Evolutionary conservation across 2,888 invertebrate species (phyloP), one percentile per base, ranked within the genome.

Genomic region (Caenorhabditis wallacei): DNA sequence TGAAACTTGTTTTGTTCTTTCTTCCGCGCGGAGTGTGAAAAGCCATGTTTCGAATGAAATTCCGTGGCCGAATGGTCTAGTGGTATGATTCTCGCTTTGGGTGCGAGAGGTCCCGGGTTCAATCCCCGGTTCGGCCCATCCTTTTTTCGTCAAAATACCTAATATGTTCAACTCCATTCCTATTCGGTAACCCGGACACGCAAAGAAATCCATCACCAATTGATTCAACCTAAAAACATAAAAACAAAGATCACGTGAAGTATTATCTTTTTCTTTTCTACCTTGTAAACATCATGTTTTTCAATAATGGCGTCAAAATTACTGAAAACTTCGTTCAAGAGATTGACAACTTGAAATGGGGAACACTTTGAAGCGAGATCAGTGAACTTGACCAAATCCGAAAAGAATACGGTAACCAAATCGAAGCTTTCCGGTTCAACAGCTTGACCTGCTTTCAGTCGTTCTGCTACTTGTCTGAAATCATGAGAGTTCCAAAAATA

Each of bases 101-200:
- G 91, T 92, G 91, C 91, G 91, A 92, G 91, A 92, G 91, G 91
- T 91, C 91, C 90, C 91, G 91, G 89, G 89, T 87, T 89, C 89
- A 85, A 89, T 86, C 86, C 88, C 87, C 83, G 83, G 84, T 81
- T 82, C 80, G 80, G 84, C 85, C 82, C 80, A 82, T 57, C 68
- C 57, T 11, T 46, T 78, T 68, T 43, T 40, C n/a, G 2, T 30
- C n/a, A n/a, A 57, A 48, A 18, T 37, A 74, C 80, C 80, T 83
- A 16, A 85, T 84, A 56, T 87, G 87, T 0, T 61, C 61, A 13
- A 68, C 35, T 7, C 90, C 90, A 68, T 90, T 90, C 13, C 90
- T 81, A 40, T 79, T 81, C 1, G 90, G 90, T 11, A 90, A 70
- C 0, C 90, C 90, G 18, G 89, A 89, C 10, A 90, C 90, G 68